Evolutionary conservation across 2,113 vertebrate genomes (phyloP), one percentile per base, ranked within the genome.

Genomic region (Sterrhoptilus dennistouni): DNA sequence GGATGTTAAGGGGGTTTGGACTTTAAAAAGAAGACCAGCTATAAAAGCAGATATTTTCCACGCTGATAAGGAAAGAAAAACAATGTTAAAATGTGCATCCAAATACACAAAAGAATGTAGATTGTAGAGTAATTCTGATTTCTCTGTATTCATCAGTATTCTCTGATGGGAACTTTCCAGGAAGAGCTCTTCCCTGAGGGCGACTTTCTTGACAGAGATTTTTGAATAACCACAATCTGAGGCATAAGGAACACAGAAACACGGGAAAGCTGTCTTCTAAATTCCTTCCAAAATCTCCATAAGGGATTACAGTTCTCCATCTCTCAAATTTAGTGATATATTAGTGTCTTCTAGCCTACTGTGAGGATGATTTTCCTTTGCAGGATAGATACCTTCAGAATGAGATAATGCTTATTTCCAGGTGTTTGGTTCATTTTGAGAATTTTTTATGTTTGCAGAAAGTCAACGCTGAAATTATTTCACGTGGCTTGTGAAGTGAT

Each of bases 401-500:
- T 0, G 10, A 59, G 56, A 14, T 53, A 29, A 20, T 38, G 11
- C 15, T 82, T 2, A 16, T 76, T 93, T 88, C 50, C 40, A 69
- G 28, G 49, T 79, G 28, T 72, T 72, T 22, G 49, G 16, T 64
- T 75, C 5, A 36, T 72, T 85, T 83, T 21, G 25, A 29, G 47
- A 85, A 60, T 5, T 50, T 53, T 9, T 23, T 35, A 6, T 18
- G 6, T n/a, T 70, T 70, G 36, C 35, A 42, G 23, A 52, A 82
- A 87, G 21, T 35, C 40, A 84, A 18, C 8, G 8, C 20, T 57
- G 27, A 50, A 54, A 29, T 53, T 8, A 49, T 56, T 86, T 80
- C 9, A 17, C 0, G 0, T 42, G 31, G 18, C 31, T 68, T 49
- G 12, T 1, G 40, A 77, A 61, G 20, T 29, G 22, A 9, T 52